A percentile compares a stretch with the other conserved stretches of the same genome.
Conservation (phyloP, 2,888 invertebrate genomes). For the Ophonus ardosiacus region DNA sequence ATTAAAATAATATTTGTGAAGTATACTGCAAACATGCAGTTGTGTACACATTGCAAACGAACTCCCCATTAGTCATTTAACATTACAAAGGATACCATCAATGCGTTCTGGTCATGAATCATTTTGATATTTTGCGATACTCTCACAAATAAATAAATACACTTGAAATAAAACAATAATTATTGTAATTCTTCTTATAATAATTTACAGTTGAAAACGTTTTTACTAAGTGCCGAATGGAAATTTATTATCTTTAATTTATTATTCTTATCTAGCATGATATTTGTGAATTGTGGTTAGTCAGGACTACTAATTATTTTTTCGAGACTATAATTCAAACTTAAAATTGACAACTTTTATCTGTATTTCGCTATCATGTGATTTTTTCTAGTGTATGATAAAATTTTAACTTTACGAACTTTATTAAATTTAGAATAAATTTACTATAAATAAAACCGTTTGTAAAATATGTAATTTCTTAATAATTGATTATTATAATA, state of each 20-base stretch:
- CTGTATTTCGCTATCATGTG: slow-evolving; percentile 3
- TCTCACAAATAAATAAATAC: background rate
- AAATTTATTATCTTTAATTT: slow-evolving; percentile 39
- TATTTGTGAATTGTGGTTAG: slow-evolving; percentile 16
- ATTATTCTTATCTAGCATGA: slow-evolving; percentile 26
- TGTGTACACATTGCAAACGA: background rate
- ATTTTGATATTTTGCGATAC: slow-evolving; percentile 1
- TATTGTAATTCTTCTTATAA: background rate
- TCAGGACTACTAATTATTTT: slow-evolving; percentile 17
- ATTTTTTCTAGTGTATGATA: slow-evolving; percentile 9
- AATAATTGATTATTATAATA: background rate
- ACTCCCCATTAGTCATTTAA: background rate
- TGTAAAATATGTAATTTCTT: background rate
- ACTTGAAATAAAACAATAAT: background rate
- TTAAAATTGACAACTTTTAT: slow-evolving; percentile 25
- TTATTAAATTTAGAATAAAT: slow-evolving; percentile 1
- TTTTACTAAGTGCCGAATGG: slow-evolving; percentile 2
- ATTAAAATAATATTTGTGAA: background rate
- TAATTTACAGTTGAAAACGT: slow-evolving; percentile 9
- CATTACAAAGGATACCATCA: slow-evolving; percentile 25
- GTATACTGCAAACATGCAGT: background rate
- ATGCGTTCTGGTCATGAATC: slow-evolving; percentile 7
- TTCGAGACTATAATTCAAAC: slow-evolving; percentile 13
- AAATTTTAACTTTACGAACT: background rate
- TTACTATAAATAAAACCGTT: background rate